phyloP scores from a whole-genome alignment of 2,888 invertebrate species.

The Neoitamus cyanurus region DNA sequence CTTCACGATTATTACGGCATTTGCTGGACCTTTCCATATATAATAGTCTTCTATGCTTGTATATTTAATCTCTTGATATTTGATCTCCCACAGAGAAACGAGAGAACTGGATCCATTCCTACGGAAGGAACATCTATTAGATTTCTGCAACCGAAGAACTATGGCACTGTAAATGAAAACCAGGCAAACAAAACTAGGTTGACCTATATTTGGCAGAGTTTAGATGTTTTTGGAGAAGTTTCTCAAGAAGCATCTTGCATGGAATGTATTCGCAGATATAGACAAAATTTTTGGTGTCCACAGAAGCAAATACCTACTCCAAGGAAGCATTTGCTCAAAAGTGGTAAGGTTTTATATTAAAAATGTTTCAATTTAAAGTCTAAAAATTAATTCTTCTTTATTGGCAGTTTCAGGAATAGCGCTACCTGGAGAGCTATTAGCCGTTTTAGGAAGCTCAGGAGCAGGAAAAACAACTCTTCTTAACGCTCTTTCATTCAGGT shows the following conservation, averaged over 20 bases:
- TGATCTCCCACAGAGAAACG: background rate
- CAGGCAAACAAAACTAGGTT: background rate
- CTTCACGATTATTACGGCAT: too few relatives aligned
- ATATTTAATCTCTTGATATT: too few relatives aligned
- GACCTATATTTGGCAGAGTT: constrained; percentile 82
- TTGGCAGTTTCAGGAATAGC: constrained; percentile 81
- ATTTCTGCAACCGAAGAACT: constrained; percentile 28
- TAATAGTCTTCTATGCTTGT: too few relatives aligned
- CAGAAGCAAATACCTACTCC: constrained; percentile 63
- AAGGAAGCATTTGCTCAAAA: constrained; percentile 79
- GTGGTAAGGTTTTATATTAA: constrained; percentile 68
- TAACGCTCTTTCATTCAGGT: constrained; percentile 87
- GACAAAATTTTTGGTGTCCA: constrained; percentile 65
- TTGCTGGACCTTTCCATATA: too few relatives aligned
- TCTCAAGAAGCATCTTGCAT: constrained; percentile 66
- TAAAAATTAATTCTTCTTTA: background rate
- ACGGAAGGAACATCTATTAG: constrained; percentile 11
- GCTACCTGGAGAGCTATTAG: constrained; percentile 85
- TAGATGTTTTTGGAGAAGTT: constrained; percentile 79
- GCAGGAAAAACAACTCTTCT: constrained; percentile 95
- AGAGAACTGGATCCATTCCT: background rate
- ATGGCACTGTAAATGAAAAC: constrained; percentile 5
- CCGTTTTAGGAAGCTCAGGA: constrained; percentile 90
- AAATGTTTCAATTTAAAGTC: constrained; percentile 45
- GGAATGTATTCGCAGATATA: constrained; percentile 67